Base-by-base conservation (phyloP, 2,888 invertebrate species). In the Apomyelois bistriatella region DNA sequence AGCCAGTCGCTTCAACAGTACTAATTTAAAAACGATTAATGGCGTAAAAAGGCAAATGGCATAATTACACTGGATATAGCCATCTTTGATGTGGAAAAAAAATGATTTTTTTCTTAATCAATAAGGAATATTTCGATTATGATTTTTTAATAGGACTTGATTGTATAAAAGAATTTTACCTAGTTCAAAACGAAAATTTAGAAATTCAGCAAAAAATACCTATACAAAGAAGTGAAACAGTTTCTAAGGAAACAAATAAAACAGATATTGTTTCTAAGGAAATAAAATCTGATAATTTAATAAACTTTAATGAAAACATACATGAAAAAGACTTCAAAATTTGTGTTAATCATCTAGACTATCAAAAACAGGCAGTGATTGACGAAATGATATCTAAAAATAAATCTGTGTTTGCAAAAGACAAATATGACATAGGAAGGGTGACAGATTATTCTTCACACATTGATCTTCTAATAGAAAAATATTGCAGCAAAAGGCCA, bases 391-490 rank as follows among this genome's bases (percentile, higher is more conserved):
- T 28, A 28, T 28, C 35, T 7, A 8, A 10, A 8, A 35, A 62
- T 49, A 59, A 58, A 46, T 50, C 54, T 16, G 1, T 56, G 56
- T 61, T 61, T 53, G 59, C 59, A 1, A 59, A 51, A 58, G 61
- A 54, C 61, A 61, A 64, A 54, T 64, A 61, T 55, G 65, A 66
- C 53, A 40, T 63, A 0, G 68, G 66, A 1, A 58, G 56, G 3
- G 64, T 68, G 0, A 53, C 47, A 13, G 62, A 35, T 0, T 68
- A 68, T 64, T 66, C 64, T 62, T 64, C 68, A 1, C 51, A 43
- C 3, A 65, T 65, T 36, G 67, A 66, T 32, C 32, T 32, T 32
- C 3, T 60, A 7, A 37, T 60, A 15, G 65, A 66, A 17, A 64
- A 55, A 56, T 68, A 66, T 15, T 68, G 67, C 40, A 41, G 56